Percentiles rank a stretch among this genome's conserved stretches.
Conservation (phyloP, 1,140 invertebrate species). For the Aporrectodea caliginosa region DNA sequence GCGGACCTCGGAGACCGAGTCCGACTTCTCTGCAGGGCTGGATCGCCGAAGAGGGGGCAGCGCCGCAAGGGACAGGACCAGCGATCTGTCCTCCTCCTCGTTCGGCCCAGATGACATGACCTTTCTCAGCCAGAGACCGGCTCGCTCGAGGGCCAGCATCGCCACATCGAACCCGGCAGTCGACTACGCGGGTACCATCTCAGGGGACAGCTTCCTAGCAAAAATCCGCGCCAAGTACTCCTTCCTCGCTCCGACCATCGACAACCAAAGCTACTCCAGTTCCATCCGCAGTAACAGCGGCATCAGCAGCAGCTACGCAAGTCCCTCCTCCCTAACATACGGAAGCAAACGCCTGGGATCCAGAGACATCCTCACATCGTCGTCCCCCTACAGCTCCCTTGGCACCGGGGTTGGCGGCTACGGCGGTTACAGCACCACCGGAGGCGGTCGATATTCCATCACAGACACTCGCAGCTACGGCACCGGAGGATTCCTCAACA, state of each 20-base stretch:
- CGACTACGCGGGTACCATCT: slow-evolving; percentile 3
- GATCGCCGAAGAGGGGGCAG: background rate
- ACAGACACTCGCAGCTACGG: background rate
- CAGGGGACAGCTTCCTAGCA: slow-evolving; percentile 16
- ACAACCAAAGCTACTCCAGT: background rate
- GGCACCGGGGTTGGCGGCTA: background rate
- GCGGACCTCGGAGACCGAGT: background rate
- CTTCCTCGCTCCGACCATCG: slow-evolving; percentile 1
- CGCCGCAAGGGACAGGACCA: background rate
- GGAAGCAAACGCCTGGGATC: background rate
- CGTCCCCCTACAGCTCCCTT: background rate
- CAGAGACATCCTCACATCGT: background rate
- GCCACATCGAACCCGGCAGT: slow-evolving; percentile 10
- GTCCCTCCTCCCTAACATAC: background rate
- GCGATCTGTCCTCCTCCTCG: background rate
- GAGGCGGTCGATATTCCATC: slow-evolving; percentile 6
- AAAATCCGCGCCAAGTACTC: slow-evolving; percentile 23
- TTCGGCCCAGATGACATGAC: background rate
- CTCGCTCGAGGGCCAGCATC: slow-evolving; percentile 8
- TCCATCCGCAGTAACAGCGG: background rate
- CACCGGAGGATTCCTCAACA: no score
- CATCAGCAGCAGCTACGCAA: background rate
- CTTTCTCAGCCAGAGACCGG: background rate
- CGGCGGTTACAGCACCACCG: background rate
- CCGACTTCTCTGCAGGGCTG: background rate